Percentiles rank a stretch among this genome's conserved stretches.
Conservation (phyloP, 2,888 invertebrate genomes). For the Metalampra italica region DNA sequence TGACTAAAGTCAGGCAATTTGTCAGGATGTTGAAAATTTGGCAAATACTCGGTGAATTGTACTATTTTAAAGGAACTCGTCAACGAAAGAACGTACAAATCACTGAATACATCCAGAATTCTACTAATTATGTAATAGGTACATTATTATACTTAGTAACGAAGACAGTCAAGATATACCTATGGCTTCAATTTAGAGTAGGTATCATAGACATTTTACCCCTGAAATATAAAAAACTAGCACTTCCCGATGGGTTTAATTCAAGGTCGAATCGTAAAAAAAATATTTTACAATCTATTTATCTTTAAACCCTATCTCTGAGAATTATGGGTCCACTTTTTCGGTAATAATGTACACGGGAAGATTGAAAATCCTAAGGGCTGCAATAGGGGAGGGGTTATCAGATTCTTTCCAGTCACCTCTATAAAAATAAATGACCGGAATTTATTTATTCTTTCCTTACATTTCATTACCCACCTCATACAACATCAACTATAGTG, state of each 20-base stretch:
- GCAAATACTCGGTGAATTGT: neutral
- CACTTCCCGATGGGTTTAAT: too few species aligned
- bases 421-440: neutral
- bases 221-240: neutral
- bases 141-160: too few species aligned
- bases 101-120: too few species aligned
- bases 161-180: too few species aligned
- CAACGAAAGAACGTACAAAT: too few species aligned
- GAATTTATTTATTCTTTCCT: neutral
- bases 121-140: too few species aligned
- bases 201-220: too few species aligned
- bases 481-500: too few species aligned
- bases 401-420: neutral
- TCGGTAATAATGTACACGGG: neutral
- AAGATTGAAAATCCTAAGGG: neutral
- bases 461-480: neutral
- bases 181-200: too few species aligned
- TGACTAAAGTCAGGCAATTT: slow-evolving; percentile 6
- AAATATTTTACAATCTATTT: neutral
- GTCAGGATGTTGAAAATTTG: slow-evolving; percentile 2
- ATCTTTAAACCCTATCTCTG: neutral
- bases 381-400: neutral
- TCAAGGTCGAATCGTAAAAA: too few species aligned
- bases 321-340: neutral
- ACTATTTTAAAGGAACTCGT: neutral